Percentiles rank a stretch among this genome's conserved stretches.
Evolutionary conservation across 2,888 invertebrate genomes (phyloP).

Genomic region (Rotaria sp.): DNA sequence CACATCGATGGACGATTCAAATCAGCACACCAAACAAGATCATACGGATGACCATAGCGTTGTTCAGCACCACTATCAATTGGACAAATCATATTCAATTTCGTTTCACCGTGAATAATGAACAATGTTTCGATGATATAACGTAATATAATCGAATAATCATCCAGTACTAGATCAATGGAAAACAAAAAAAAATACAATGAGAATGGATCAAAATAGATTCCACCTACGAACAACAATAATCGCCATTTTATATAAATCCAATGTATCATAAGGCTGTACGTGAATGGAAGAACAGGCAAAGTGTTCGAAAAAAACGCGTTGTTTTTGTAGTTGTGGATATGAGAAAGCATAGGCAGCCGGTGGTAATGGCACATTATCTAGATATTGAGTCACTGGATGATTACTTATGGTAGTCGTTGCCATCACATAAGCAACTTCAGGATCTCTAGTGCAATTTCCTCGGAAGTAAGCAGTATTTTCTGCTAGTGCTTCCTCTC

Average conservation of each 20-base stretch:
- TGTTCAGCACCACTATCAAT: not conserved
- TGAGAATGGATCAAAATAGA: not conserved
- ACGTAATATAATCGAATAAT: not conserved
- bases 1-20: no score
- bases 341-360: not conserved
- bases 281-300: fast-evolving
- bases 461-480: no score
- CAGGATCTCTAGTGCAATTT: not conserved
- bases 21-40: no score
- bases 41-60: no score
- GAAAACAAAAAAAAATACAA: not conserved
- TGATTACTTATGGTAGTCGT: no score
- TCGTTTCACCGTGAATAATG: not conserved
- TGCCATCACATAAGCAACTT: not conserved
- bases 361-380: not conserved
- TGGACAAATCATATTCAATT: conserved; percentile 4
- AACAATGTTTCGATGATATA: not conserved
- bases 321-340: not conserved
- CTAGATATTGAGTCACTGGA: not conserved
- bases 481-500: not conserved
- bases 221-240: not conserved
- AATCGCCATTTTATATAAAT: not conserved
- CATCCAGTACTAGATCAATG: not conserved
- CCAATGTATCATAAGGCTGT: not conserved
- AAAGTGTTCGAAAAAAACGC: not conserved